Conservation (phyloP, 1,140 invertebrate species). For the Trichomalopsis sarcophagae region DNA sequence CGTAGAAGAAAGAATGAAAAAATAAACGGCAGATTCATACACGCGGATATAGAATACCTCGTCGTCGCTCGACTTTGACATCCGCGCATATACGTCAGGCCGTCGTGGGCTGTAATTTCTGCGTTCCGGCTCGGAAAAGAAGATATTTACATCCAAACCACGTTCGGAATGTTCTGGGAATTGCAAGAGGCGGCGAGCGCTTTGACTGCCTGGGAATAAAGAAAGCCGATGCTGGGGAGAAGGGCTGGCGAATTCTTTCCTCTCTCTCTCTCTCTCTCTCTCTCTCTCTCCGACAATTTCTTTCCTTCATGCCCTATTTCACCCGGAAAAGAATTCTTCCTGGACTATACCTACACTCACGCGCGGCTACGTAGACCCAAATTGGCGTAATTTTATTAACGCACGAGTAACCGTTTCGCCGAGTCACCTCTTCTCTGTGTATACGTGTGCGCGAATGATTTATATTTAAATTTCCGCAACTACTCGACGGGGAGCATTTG, state of each 20-base stretch:
- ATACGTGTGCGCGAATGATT: neutral
- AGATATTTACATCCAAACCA: slow-evolving; percentile 52
- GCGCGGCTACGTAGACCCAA: neutral
- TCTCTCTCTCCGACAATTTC: slow-evolving; percentile 25
- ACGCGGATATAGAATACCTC: neutral
- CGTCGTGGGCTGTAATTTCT: slow-evolving; percentile 47
- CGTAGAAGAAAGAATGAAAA: slow-evolving; percentile 10
- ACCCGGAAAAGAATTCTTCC: slow-evolving; percentile 11
- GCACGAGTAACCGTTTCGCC: neutral
- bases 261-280: slow-evolving; percentile 5
- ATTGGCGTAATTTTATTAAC: slow-evolving; percentile 45
- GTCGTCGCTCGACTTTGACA: neutral
- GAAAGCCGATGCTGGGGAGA: slow-evolving; percentile 32
- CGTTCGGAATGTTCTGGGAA: slow-evolving; percentile 60
- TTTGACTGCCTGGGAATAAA: slow-evolving; percentile 50
- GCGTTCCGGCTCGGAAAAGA: slow-evolving; percentile 21
- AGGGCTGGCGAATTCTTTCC: slow-evolving; percentile 31
- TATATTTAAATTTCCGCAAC: neutral
- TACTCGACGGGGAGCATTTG: neutral
- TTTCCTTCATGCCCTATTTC: slow-evolving; percentile 50
- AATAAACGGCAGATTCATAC: slow-evolving; percentile 8
- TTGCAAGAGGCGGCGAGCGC: slow-evolving; percentile 52
- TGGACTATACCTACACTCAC: neutral
- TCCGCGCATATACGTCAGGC: slow-evolving; percentile 9
- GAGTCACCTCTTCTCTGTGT: neutral